Base-by-base conservation (phyloP, 2,888 invertebrate species). In the Lissocephala sabroskyi region DNA sequence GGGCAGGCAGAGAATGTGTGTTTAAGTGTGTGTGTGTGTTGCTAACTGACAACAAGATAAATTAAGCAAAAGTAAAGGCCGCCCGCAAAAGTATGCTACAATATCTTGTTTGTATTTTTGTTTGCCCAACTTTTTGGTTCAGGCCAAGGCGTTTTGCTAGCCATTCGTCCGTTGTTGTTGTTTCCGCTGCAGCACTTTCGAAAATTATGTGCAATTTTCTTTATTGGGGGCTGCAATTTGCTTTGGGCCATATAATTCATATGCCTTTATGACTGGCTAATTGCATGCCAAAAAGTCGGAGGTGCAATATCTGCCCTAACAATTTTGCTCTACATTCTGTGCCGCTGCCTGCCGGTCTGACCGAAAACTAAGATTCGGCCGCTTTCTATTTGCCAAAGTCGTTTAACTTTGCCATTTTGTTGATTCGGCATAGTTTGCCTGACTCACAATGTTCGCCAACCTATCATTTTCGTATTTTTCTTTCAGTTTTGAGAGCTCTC, bases 21-120 rank as follows among this genome's bases (percentile, higher is more conserved):
- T 45, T 14, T 23, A 3, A 18, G 26, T 30, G 26, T 32, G 14
- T 45, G 6, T 14, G 16, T 45, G 16, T 32, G 4, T 23, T 23
- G 39, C 41, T 53, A 50, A 41, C 77, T 59, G 74, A 63, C 77
- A 59, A 55, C 49, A 68, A 73, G 63, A 71, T 71, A 76, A 73
- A 71, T 71, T 59, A 68, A 63, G 55, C 63, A 48, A 57, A 61
- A 62, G 42, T 43, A 60, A 16, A 35, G 13, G 23, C 37, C 37
- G 18, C 18, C 37, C 37, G 4, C 4, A 19, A 37, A 37, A 37
- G 19, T 37, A n/a, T 18, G 37, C 37, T 37, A 19, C 37, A 37
- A n/a, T 37, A 18, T 37, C 19, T 37, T 33, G 3, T 7, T 7
- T 23, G 23, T 23, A 3, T 7, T 23, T 4, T 11, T 30, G 30